These are phyloP conservation scores for Nixonia krombeini DNA, from an alignment of 1,140 invertebrate species.

Conservation along the genomic window DNA sequence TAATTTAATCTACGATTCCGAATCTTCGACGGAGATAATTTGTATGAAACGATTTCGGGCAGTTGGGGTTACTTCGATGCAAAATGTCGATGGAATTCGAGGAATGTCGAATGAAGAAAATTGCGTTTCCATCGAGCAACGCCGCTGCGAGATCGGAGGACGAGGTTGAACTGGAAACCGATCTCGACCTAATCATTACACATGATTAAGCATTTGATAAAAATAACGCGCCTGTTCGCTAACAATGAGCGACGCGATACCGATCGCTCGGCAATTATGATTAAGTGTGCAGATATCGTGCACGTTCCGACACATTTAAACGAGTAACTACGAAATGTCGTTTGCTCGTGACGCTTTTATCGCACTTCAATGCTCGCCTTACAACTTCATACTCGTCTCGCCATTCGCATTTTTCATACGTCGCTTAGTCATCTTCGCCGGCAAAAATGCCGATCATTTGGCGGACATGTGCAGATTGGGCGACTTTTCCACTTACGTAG, in stretches of 20 bases:
- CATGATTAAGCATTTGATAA: conserved; percentile 46
- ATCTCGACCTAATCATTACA: conserved; percentile 37
- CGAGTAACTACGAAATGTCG: too few relatives aligned
- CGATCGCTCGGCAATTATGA: conserved; percentile 41
- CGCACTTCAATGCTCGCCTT: conserved; percentile 1
- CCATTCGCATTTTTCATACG: too few relatives aligned
- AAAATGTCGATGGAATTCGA: too few relatives aligned
- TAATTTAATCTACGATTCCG: not conserved
- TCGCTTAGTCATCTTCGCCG: too few relatives aligned
- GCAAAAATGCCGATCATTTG: too few relatives aligned
- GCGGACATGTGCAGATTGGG: too few relatives aligned
- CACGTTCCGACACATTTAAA: too few relatives aligned
- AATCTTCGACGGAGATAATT: not conserved
- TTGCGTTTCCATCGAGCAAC: conserved; percentile 39
- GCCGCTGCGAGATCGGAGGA: conserved; percentile 10
- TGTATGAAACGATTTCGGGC: conserved; percentile 61
- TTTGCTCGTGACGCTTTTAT: conserved; percentile 20
- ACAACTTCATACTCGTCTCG: too few relatives aligned
- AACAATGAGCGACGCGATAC: conserved; percentile 36
- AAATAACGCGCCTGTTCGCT: conserved; percentile 35
- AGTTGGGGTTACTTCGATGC: conserved; percentile 65
- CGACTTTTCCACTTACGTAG: too few relatives aligned
- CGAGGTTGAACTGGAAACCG: conserved; percentile 10
- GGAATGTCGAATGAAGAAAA: too few relatives aligned
- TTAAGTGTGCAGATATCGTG: conserved; percentile 32